Evolutionary conservation across 2,797 vertebrate species (phyloP).

Genomic region (Parauchenoglanis punctatus): DNA sequence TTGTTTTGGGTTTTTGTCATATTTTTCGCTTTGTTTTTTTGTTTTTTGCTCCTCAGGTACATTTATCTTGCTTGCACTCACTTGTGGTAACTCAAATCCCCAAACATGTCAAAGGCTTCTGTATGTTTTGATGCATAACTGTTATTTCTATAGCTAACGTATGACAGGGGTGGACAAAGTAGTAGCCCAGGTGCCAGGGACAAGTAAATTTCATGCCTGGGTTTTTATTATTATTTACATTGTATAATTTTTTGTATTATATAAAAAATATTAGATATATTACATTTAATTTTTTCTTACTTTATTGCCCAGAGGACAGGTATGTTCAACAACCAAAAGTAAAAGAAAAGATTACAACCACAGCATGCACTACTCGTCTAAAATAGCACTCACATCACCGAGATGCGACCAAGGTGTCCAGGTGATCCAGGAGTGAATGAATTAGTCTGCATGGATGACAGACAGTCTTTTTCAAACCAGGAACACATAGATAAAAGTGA

Average conservation of each 20-base stretch:
- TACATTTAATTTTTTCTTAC: not conserved
- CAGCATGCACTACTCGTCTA: not conserved
- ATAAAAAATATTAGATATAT: too few species aligned
- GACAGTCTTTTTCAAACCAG: not conserved
- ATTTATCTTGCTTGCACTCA: not conserved
- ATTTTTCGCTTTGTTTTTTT: too few species aligned
- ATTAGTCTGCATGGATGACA: not conserved
- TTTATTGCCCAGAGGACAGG: not conserved
- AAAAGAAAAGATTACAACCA: not conserved
- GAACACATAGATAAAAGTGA: not conserved
- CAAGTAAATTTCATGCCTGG: not conserved
- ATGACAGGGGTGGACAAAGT: slow-evolving; percentile 4
- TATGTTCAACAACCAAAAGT: not conserved
- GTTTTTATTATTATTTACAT: too few species aligned
- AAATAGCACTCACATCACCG: not conserved
- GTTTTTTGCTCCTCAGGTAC: not conserved
- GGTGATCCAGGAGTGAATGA: not conserved
- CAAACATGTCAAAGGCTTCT: not conserved
- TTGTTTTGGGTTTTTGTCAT: too few species aligned
- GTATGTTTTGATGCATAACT: not conserved
- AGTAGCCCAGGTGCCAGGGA: not conserved
- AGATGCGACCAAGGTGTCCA: not conserved
- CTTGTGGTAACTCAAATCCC: not conserved
- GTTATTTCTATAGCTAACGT: not conserved
- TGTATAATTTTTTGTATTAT: too few species aligned